These are phyloP conservation scores for Brachionus calyciflorus DNA, from an alignment of 1,140 invertebrate species.

Conservation along the genomic window DNA sequence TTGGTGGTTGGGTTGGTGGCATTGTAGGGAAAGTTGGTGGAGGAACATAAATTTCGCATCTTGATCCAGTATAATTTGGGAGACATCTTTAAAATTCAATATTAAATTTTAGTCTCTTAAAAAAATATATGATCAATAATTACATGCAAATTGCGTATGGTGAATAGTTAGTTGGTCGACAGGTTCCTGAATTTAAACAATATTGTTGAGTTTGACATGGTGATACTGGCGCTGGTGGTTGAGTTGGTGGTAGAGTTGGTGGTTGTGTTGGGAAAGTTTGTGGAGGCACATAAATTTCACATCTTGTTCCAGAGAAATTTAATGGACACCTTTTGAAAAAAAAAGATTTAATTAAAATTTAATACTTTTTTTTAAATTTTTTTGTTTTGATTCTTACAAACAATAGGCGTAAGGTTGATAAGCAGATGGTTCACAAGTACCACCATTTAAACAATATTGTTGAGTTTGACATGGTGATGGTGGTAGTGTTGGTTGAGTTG, in stretches of 20 bases:
- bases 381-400: background rate
- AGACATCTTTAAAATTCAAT: background rate
- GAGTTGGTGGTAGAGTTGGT: background rate
- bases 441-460: conserved; percentile 21
- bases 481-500: background rate
- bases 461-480: conserved; percentile 20
- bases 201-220: conserved; percentile 28
- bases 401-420: background rate
- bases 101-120: background rate
- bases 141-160: conserved; percentile 25
- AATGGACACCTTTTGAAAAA: background rate
- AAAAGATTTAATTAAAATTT: background rate
- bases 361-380: background rate
- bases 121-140: background rate
- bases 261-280: background rate
- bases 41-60: background rate
- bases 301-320: background rate
- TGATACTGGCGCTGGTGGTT: background rate
- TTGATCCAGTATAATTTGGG: background rate
- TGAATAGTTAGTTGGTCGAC: background rate
- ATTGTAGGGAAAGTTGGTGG: background rate
- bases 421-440: background rate
- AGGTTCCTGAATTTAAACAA: conserved; percentile 8
- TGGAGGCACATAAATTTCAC: background rate
- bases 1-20: background rate